Percentiles rank a stretch among this genome's conserved stretches.
phyloP scores from a whole-genome alignment of 2,113 vertebrate species.

The Cyanoderma ruficeps region DNA sequence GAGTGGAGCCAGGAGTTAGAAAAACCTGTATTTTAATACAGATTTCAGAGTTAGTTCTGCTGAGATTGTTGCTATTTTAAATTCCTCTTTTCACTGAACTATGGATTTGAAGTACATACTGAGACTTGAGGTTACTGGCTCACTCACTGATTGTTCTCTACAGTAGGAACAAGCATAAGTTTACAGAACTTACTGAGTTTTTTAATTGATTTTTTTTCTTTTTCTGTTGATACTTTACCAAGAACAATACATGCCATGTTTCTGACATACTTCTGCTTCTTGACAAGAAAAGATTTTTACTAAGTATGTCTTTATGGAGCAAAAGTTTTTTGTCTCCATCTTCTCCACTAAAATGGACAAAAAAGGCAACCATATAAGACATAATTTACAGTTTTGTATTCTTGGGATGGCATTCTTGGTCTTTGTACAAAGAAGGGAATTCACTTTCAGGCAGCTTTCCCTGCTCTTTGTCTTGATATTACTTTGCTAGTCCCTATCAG shows the following conservation, averaged over 20 bases:
- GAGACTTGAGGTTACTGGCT: background rate
- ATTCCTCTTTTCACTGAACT: background rate
- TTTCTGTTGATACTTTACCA: background rate
- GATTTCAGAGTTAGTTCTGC: background rate
- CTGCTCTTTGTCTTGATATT: background rate
- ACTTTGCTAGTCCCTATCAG: background rate
- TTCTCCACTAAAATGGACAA: background rate
- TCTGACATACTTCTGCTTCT: background rate
- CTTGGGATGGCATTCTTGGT: background rate
- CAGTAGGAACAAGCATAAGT: background rate
- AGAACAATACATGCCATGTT: background rate
- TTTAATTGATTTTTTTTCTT: background rate
- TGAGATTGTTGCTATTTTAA: background rate
- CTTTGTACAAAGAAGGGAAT: background rate
- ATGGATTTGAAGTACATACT: background rate
- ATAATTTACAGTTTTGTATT: background rate
- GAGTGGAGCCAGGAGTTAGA: background rate
- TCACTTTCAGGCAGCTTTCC: background rate
- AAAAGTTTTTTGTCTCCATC: background rate
- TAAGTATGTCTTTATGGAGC: background rate
- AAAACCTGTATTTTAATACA: background rate
- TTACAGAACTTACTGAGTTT: background rate
- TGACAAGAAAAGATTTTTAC: background rate
- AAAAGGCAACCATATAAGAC: background rate
- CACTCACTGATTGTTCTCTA: background rate